These are phyloP conservation scores for Puma concolor DNA, from an alignment of 2,113 vertebrate species.

Conservation along the genomic window DNA sequence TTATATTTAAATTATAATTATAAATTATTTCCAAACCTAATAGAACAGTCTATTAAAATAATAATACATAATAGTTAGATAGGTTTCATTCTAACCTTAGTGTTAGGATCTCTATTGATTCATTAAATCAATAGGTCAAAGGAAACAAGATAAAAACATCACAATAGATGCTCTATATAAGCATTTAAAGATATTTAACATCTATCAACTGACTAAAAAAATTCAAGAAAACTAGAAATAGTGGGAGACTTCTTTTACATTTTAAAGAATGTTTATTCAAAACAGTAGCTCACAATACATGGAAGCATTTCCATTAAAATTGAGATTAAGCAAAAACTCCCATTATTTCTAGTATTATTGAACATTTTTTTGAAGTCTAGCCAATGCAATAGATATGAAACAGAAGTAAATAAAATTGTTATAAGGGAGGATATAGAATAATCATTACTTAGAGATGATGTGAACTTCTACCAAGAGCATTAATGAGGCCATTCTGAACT, in stretches of 20 bases:
- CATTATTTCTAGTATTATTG: not conserved
- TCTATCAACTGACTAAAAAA: not conserved
- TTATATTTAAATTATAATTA: too few species aligned
- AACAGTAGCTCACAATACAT: not conserved
- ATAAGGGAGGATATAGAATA: not conserved
- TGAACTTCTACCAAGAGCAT: not conserved
- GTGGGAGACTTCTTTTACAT: not conserved
- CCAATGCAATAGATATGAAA: not conserved
- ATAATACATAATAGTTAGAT: not conserved
- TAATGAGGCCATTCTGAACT: not conserved
- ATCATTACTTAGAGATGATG: not conserved
- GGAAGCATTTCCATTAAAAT: not conserved
- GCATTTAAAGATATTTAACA: not conserved
- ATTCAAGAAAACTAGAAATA: not conserved
- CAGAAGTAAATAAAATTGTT: not conserved
- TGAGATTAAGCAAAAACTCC: not conserved
- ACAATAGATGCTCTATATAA: not conserved
- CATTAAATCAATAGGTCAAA: not conserved
- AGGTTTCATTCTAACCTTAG: not conserved
- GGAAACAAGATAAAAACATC: not conserved
- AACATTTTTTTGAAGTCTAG: not conserved
- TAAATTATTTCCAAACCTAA: constrained; percentile 4
- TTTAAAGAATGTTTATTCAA: not conserved
- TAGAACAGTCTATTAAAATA: not conserved
- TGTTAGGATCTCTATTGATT: not conserved